Base-by-base conservation (phyloP, 2,888 invertebrate genomes). In the Microchrysa polita region DNA sequence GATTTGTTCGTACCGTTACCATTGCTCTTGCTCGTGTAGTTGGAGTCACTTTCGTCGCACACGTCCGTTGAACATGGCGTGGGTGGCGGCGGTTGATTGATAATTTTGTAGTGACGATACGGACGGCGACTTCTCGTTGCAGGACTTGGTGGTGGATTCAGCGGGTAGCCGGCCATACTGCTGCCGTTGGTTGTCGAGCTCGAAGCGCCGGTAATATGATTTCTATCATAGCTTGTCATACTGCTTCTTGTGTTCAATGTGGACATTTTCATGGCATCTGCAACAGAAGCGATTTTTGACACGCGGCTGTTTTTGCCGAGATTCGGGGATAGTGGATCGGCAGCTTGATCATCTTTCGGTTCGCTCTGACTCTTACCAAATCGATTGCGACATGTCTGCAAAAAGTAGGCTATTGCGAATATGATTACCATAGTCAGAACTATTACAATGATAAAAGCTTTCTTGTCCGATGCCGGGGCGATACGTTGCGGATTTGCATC, bases 51-150 rank as follows among this genome's bases (percentile, higher is more conserved):
- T 83, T 95, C 95, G 83, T 95, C 94, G 80, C 95, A 96, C 77
- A 96, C 94, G 79, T 97, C 97, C 44, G 97, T 96, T 78, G 95
- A 95, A 81, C 96, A 97, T 0, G 97, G 97, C 22, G 97, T 97
- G 12, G 96, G 96, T 27, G 96, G 97, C 7, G 96, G 96, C 0
- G 95, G 94, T 83, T 93, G 93, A 85, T 91, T 92, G 76, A 92
- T 92, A 77, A 90, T 87, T 78, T 90, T 86, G 83, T 93, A 93
- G 84, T 93, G 92, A 27, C 93, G 87, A 83, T 93, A 93, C 1
- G 94, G 91, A 74, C 91, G 88, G 72, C 93, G 91, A 80, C 88
- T 90, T 0, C 93, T 92, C 0, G 92, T 91, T 14, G 95, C 95
- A 0, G 96, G 96, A 82, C 92, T 93, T 1, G 96, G 96, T 16